Evolutionary conservation across 2,888 invertebrate genomes (phyloP).

Genomic region (Lithosia quadra): DNA sequence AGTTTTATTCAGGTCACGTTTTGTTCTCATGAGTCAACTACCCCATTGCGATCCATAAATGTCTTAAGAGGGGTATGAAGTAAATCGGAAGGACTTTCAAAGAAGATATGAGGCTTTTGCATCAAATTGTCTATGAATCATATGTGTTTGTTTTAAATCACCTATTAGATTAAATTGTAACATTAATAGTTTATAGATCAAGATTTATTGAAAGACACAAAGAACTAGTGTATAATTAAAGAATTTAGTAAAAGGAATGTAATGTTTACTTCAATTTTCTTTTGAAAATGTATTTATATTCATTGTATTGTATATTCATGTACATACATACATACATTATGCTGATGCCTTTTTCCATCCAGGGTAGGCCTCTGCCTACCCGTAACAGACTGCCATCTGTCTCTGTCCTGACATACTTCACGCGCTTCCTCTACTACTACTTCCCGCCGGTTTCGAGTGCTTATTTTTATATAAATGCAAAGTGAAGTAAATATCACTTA

Average conservation of each 20-base stretch:
- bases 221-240: background rate
- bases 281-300: background rate
- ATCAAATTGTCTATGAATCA: background rate
- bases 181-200: too few species aligned
- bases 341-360: too few species aligned
- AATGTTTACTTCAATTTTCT: too few species aligned
- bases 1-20: conserved; percentile 22
- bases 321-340: too few species aligned
- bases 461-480: background rate
- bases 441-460: too few species aligned
- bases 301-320: too few species aligned
- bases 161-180: background rate
- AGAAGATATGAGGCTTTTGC: background rate
- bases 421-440: too few species aligned
- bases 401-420: too few species aligned
- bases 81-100: background rate
- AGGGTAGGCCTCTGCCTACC: too few species aligned
- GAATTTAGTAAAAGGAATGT: background rate
- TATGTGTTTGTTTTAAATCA: background rate
- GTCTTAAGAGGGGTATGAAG: conserved; percentile 14
- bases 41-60: conserved; percentile 14
- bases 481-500: background rate
- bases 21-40: conserved; percentile 17
- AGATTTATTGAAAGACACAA: background rate
- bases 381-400: too few species aligned